Evolutionary conservation across 2,888 invertebrate genomes (phyloP).

Genomic region (Tubulanus polymorphus): DNA sequence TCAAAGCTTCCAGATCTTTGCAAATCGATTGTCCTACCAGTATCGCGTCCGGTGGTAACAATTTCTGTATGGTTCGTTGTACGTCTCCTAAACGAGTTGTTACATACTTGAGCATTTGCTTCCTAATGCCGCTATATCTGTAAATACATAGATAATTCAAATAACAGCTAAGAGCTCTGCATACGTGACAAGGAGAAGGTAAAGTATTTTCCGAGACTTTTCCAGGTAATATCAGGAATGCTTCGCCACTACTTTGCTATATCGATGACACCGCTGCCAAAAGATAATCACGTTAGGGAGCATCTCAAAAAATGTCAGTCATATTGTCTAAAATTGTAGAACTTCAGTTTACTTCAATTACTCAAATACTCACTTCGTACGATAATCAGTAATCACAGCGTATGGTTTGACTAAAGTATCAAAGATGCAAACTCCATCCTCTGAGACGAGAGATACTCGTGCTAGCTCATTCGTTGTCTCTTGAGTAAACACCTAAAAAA

Average conservation of each 20-base stretch:
- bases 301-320: too few relatives aligned
- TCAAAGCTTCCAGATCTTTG: conserved; percentile 81
- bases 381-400: conserved; percentile 77
- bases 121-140: conserved; percentile 75
- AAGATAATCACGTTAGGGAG: too few relatives aligned
- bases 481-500: conserved; percentile 59
- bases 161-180: too few relatives aligned
- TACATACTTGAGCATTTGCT: conserved; percentile 66
- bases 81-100: conserved; percentile 76
- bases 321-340: too few relatives aligned
- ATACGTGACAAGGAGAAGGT: too few relatives aligned
- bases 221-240: too few relatives aligned
- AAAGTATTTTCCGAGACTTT: too few relatives aligned
- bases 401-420: conserved; percentile 82
- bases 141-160: background rate
- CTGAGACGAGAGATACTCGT: conserved; percentile 82
- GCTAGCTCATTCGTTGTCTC: conserved; percentile 73
- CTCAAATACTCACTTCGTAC: conserved; percentile 66
- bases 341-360: too few relatives aligned
- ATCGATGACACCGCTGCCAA: too few relatives aligned
- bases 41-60: conserved; percentile 88
- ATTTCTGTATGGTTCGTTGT: conserved; percentile 66
- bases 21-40: conserved; percentile 91
- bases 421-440: conserved; percentile 71
- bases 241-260: too few relatives aligned